A percentile compares a stretch with the other conserved stretches of the same genome.
Conservation (phyloP, 37 sponge, comb jelly and placozoan species). For the Cladorhizidae sp. region DNA sequence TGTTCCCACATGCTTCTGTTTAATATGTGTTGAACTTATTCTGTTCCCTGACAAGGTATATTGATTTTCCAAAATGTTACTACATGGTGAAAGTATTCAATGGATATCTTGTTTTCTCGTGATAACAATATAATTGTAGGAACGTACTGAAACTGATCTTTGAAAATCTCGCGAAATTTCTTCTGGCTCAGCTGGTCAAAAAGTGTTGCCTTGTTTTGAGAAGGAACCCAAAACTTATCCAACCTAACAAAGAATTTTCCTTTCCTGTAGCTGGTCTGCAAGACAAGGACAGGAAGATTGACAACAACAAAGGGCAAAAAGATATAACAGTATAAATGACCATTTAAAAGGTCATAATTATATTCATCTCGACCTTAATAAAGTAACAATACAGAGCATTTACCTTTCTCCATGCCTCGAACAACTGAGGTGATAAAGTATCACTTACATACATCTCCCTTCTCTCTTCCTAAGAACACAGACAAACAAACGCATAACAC, state of each 20-base stretch:
- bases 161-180: constrained; percentile 50
- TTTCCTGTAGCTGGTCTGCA: not conserved
- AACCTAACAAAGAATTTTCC: constrained; percentile 36
- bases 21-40: not conserved
- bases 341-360: not conserved
- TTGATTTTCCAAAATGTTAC: not conserved
- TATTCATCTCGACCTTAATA: not conserved
- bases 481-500: not conserved
- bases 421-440: not conserved
- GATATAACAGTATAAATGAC: not conserved
- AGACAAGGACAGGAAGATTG: not conserved
- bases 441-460: not conserved
- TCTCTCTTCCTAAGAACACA: not conserved
- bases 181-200: constrained; percentile 50
- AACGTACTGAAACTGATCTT: constrained; percentile 20
- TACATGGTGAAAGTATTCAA: not conserved
- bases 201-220: not conserved
- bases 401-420: constrained; percentile 3
- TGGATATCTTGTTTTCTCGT: not conserved
- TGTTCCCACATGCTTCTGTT: not conserved
- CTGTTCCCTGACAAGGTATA: not conserved
- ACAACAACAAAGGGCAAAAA: not conserved
- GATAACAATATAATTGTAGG: not conserved
- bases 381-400: not conserved
- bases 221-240: constrained; percentile 40